These are phyloP conservation scores for Ceratitis capitata DNA, from an alignment of 1,140 invertebrate genomes.

Conservation along the genomic window DNA sequence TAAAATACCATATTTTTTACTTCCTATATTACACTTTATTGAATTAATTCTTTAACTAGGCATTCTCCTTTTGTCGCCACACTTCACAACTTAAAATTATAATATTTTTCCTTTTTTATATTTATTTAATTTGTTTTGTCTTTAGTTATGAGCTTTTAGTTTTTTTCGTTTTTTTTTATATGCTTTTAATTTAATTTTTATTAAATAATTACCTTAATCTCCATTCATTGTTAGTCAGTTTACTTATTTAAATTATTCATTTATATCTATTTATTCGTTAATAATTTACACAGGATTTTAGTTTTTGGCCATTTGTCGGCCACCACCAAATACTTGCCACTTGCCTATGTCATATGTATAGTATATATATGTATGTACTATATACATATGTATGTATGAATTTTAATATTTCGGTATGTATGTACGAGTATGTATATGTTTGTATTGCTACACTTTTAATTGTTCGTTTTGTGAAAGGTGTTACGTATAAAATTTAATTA, in stretches of 20 bases:
- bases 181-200: not conserved
- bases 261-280: not conserved
- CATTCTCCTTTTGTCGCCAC: conserved; percentile 20
- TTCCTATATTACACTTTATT: conserved; percentile 37
- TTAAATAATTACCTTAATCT: not conserved
- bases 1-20: not conserved
- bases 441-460: not conserved
- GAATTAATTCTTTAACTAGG: conserved; percentile 19
- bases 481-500: conserved; percentile 36
- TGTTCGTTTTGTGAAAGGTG: conserved; percentile 4
- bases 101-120: not conserved
- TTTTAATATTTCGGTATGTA: too few relatives aligned
- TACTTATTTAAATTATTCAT: not conserved
- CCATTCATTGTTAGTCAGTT: not conserved
- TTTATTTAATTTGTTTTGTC: not conserved
- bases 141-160: not conserved
- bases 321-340: not conserved
- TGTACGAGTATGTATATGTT: too few relatives aligned
- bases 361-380: too few relatives aligned
- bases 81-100: conserved; percentile 11
- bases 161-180: not conserved
- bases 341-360: not conserved
- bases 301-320: not conserved
- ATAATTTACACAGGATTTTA: conserved; percentile 25
- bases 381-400: too few relatives aligned